Base-by-base conservation (phyloP, 2,888 invertebrate species). In the Litoditis marina region DNA sequence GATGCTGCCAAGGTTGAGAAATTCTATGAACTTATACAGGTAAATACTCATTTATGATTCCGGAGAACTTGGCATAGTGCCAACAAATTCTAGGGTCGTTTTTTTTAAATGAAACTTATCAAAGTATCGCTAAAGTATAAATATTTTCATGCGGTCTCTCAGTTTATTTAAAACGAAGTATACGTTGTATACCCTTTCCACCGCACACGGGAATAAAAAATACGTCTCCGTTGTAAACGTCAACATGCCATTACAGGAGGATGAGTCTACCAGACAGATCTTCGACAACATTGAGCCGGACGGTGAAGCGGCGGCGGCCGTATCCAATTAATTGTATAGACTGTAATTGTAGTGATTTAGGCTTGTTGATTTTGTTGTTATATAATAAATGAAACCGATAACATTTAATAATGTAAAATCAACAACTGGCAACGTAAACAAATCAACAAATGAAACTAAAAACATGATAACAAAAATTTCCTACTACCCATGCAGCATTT, bases 11-110 rank as follows among this genome's bases (percentile, higher is more conserved):
- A 68, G 52, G 63, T 74, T 19, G 68, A 73, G 42, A 73, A 69
- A 55, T 57, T 73, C 30, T 73, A 73, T 60, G 73, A 73, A 34
- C 31, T 73, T 60, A 27, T 73, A 4, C 73, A 70, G 68, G 64
- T 65, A 31, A 11, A n/a, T n/a, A n/a, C n/a, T n/a, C n/a, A 31
- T 5, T 8, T 16, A n/a, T 16, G n/a, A 11, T 36, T 16, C n/a
- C 13, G 13, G 13, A 36, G n/a, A 16, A 36, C 13, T 36, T 36
- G n/a, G n/a, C n/a, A n/a, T n/a, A n/a, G n/a, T 36, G 13, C 39
- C 39, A 16, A 36, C 39, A 36, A 16, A 36, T 36, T 36, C n/a
- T 36, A 11, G n/a, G n/a, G 11, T 36, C n/a, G n/a, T 36, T 36
- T 36, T 36, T 36, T n/a, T 36, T 36, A 11, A 36, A 36, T 36